Evolutionary conservation across 2,888 invertebrate species (phyloP), one percentile per base, ranked within the genome.

Genomic region (Pimpla rufipes): DNA sequence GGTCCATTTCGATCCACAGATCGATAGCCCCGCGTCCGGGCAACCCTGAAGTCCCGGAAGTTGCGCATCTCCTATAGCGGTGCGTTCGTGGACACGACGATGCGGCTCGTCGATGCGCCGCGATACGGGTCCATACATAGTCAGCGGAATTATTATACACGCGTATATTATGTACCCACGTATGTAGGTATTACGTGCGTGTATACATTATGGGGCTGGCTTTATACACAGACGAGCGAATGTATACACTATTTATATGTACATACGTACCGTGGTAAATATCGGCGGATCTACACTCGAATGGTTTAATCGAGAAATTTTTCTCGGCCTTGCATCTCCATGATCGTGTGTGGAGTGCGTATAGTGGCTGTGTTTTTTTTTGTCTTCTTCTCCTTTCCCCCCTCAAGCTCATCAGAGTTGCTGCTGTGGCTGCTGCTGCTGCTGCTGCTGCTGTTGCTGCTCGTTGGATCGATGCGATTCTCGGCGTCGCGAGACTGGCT

Each of bases 11-110:
- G 47, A 67, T 59, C 42, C 23, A 71, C 79, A 62, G 75, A 76
- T 77, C 75, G 67, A 75, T 75, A 42, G 80, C 75, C 45, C 3
- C 29, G 29, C 29, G 79, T 62, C 64, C 71, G 66, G 66, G 52
- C 74, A 83, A 84, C 77, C 77, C 74, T 83, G 82, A 81, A 88
- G 88, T 88, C 85, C 89, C 88, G 90, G 90, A 90, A 91, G 88
- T 88, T 86, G 87, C 85, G 88, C 87, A 88, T 90, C 88, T 88
- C 35, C 5, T 13, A 47, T n/a, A n/a, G n/a, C 13, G 13, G 2
- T 2, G 29, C 29, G 29, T 29, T 70, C 52, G 52, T 45, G 7
- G 45, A 79, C 45, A 37, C 57, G 52, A 11, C n/a, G 57, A 59
- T 71, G 82, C 59, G 59, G 10, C 64, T 70, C 29, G 79, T 66